These are phyloP conservation scores for Macrosoma leucophasiata DNA, from an alignment of 2,888 invertebrate species.

Conservation along the genomic window DNA sequence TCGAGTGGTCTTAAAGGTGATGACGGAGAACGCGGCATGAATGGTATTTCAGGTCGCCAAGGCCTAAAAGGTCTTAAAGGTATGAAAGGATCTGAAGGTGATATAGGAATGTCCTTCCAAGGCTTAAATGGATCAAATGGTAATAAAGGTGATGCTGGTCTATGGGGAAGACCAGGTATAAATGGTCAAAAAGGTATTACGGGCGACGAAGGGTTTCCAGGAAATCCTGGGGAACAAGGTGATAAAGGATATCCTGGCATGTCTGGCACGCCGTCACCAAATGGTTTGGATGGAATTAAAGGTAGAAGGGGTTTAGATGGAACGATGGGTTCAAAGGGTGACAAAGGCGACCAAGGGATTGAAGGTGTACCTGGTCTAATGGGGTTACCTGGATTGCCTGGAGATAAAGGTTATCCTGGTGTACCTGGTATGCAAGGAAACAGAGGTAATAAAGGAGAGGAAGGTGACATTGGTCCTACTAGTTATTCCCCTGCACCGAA, in stretches of 20 bases:
- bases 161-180: constrained; percentile 60
- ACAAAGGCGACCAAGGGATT: constrained; percentile 48
- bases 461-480: constrained; percentile 50
- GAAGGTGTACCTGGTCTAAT: constrained; percentile 62
- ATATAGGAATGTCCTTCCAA: constrained; percentile 57
- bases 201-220: constrained; percentile 74
- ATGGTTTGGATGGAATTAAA: constrained; percentile 60
- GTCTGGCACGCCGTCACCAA: constrained; percentile 75
- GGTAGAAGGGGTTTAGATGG: constrained; percentile 73
- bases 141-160: constrained; percentile 76
- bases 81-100: constrained; percentile 74
- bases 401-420: constrained; percentile 67
- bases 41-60: constrained; percentile 52
- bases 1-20: constrained; percentile 79
- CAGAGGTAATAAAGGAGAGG: constrained; percentile 66
- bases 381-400: constrained; percentile 74
- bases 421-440: constrained; percentile 66
- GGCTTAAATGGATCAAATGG: constrained; percentile 77
- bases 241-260: constrained; percentile 68
- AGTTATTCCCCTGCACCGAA: constrained; percentile 49
- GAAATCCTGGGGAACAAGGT: constrained; percentile 65
- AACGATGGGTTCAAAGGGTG: constrained; percentile 45
- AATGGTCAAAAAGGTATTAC: constrained; percentile 70
- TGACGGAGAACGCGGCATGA: constrained; percentile 61
- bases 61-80: constrained; percentile 64